Evolutionary conservation across 2,113 vertebrate species (phyloP), one percentile per base, ranked within the genome.

Genomic region (Brachyhypopomus gauderio): DNA sequence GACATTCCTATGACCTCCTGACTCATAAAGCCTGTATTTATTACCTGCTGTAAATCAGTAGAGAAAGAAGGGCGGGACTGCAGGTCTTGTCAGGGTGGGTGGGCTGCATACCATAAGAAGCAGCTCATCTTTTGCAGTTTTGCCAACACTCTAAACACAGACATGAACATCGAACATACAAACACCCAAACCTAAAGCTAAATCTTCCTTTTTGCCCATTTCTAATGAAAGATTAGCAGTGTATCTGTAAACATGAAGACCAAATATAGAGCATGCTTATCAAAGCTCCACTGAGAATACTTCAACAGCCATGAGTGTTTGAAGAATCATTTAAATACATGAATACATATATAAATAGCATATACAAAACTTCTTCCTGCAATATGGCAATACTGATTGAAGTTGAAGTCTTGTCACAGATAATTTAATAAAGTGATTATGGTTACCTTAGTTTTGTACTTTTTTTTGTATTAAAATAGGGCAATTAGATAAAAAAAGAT

Each of bases 11-110:
- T 8, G 34, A 67, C 64, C 64, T 52, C 64, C 64, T 67, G 64
- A 67, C 64, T 67, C 64, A 67, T 67, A 67, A 67, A 67, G 64
- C 30, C 30, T 36, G 30, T 52, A 52, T 36, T 67, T 67, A 67
- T 67, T 19, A 67, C 64, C 19, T 67, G 20, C 64, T 67, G 64
- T 67, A 67, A 67, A 67, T 67, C 64, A 36, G 9, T 17, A 20
- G 30, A 36, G 64, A 67, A 19, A 19, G 30, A 64, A 23, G 62
- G 23, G 62, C 27, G 62, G 62, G 27, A 30, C 30, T 64, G 62
- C 25, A 64, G 23, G 23, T 64, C 62, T 19, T 64, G 62, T 34
- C 62, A 14, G 62, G 25, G 64, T 67, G 64, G 64, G 64, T 67
- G 64, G 64, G 64, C 64, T 67, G 30, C 64, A 67, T 67, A 67